Percentiles rank a stretch among this genome's conserved stretches.
Evolutionary conservation across 2,888 invertebrate species (phyloP).

Genomic region (Protophormia terraenovae): DNA sequence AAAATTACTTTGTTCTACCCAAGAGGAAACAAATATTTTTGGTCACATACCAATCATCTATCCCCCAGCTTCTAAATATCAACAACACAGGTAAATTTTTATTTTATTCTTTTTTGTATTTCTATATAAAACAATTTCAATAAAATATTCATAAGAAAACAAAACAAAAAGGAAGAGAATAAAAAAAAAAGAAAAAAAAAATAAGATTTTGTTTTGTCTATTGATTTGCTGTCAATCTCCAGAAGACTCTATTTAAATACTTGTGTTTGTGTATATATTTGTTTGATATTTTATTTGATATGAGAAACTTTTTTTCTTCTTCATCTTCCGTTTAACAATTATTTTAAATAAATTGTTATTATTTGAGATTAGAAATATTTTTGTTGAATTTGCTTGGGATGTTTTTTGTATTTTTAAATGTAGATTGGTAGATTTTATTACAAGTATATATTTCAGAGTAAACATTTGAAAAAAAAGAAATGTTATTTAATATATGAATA

Average conservation of each 20-base stretch:
- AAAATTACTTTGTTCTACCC: conserved; percentile 18
- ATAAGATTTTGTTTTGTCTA: conserved; percentile 7
- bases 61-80: not conserved
- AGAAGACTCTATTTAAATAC: not conserved
- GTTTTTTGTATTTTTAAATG: too few species aligned
- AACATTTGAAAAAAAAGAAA: too few species aligned
- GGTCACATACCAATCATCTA: not conserved
- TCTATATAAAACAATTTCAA: not conserved
- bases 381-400: not conserved
- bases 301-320: not conserved
- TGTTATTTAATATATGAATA: too few species aligned
- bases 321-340: not conserved
- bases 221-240: conserved; percentile 16
- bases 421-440: not conserved
- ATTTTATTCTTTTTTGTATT: too few species aligned
- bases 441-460: too few species aligned
- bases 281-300: not conserved
- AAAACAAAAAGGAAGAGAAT: not conserved
- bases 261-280: not conserved
- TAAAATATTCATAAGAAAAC: conserved; percentile 36
- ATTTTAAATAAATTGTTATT: not conserved
- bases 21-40: not conserved
- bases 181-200: not conserved
- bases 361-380: not conserved
- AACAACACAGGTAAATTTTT: conserved; percentile 4